Percentiles rank a stretch among this genome's conserved stretches.
These are phyloP conservation scores for Semnornis frantzii DNA, from an alignment of 2,113 vertebrate genomes.

Conservation along the genomic window DNA sequence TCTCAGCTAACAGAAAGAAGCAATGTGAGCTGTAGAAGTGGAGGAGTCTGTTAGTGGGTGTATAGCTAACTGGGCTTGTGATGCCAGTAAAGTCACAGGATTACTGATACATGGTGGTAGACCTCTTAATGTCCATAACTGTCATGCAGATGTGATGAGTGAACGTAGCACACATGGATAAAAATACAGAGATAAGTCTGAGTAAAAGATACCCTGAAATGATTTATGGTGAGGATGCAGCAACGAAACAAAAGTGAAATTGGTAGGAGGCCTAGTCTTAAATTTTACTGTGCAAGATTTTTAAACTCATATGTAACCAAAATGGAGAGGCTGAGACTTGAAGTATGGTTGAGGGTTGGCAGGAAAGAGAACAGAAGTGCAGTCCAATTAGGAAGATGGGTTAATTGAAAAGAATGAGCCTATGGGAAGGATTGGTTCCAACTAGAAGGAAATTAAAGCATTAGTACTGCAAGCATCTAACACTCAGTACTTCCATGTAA, in stretches of 20 bases:
- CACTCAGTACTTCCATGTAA: not conserved
- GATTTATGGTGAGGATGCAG: not conserved
- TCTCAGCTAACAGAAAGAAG: not conserved
- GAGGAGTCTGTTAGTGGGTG: fast-evolving
- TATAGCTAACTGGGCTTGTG: not conserved
- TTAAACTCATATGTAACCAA: not conserved
- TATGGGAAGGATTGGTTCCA: not conserved
- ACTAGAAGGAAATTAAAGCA: not conserved
- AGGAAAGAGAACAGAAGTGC: not conserved
- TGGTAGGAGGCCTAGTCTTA: not conserved
- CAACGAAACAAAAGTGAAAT: not conserved
- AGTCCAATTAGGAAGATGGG: not conserved
- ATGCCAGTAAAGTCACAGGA: not conserved
- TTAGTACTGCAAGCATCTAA: not conserved
- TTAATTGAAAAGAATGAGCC: not conserved
- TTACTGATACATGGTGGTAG: not conserved
- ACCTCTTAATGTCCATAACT: not conserved
- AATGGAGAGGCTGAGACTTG: not conserved
- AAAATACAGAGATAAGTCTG: not conserved
- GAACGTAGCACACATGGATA: not conserved
- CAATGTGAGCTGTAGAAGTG: not conserved
- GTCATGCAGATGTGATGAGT: not conserved
- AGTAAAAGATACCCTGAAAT: not conserved
- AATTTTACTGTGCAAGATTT: not conserved
- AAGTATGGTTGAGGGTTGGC: not conserved